A percentile compares a stretch with the other conserved stretches of the same genome.
These are phyloP conservation scores for Gymnocheta viridis DNA, from an alignment of 2,888 invertebrate species.

Conservation along the genomic window DNA sequence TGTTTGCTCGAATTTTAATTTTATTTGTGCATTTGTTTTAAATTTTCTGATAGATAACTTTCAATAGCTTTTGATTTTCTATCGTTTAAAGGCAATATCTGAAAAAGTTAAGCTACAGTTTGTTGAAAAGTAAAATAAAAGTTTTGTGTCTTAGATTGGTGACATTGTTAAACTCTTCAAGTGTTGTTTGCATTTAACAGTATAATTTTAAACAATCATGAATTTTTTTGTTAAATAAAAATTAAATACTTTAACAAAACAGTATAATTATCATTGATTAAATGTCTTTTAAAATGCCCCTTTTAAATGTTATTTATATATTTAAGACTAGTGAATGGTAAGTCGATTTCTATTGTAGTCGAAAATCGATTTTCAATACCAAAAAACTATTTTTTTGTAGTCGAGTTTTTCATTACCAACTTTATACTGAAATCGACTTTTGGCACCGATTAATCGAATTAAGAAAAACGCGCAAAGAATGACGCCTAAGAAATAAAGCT, in stretches of 20 bases:
- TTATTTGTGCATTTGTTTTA: background rate
- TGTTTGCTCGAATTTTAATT: background rate
- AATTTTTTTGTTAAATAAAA: conserved; percentile 1
- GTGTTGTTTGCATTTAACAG: background rate
- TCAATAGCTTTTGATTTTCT: conserved; percentile 15
- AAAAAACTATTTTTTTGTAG: too few relatives aligned
- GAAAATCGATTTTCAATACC: too few relatives aligned
- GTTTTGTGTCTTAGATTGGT: background rate
- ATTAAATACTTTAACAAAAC: conserved; percentile 10
- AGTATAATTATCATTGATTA: background rate
- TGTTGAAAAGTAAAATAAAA: background rate
- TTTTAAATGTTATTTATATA: too few relatives aligned
- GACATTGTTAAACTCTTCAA: background rate
- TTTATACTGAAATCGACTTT: too few relatives aligned
- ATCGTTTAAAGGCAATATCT: background rate
- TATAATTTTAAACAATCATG: background rate
- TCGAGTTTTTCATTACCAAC: too few relatives aligned
- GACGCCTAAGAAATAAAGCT: too few relatives aligned
- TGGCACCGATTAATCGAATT: too few relatives aligned
- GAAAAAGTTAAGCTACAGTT: background rate
- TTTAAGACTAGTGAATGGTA: too few relatives aligned
- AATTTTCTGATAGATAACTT: background rate
- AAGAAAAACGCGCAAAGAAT: too few relatives aligned
- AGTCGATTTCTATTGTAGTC: too few relatives aligned
- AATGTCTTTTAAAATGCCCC: background rate